Percentiles rank a stretch among this genome's conserved stretches.
phyloP scores from a whole-genome alignment of 2,797 vertebrate species.

The Pantherophis vulpinus region DNA sequence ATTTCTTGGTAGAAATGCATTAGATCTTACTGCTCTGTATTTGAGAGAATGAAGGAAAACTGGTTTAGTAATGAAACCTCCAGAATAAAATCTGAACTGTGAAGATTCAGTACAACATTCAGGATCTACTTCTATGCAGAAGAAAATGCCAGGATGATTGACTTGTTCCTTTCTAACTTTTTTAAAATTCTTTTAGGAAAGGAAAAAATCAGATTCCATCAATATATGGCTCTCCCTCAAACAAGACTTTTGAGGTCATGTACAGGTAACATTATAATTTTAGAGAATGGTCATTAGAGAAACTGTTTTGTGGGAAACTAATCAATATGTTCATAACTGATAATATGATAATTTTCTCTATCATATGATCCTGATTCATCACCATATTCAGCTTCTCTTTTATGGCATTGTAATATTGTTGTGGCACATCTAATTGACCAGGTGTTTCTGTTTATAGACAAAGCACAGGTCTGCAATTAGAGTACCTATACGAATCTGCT shows the following conservation, averaged over 20 bases:
- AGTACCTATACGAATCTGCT: background rate
- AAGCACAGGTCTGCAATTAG: background rate
- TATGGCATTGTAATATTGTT: background rate
- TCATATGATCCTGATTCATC: background rate
- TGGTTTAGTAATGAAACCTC: background rate
- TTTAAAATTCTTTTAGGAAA: conserved; percentile 69
- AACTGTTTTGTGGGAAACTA: background rate
- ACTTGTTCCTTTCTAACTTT: background rate
- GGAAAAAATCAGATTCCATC: conserved; percentile 82
- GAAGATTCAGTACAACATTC: background rate
- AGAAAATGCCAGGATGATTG: background rate
- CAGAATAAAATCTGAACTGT: background rate
- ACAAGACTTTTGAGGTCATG: conserved; percentile 80
- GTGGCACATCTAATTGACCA: background rate
- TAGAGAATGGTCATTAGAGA: background rate
- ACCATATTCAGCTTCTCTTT: background rate
- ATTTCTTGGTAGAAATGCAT: background rate
- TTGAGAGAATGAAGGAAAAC: background rate
- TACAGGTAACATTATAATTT: conserved; percentile 81
- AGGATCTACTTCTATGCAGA: background rate
- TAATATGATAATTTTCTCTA: background rate
- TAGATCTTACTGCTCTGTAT: background rate
- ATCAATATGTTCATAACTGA: background rate
- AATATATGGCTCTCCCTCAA: conserved; percentile 75
- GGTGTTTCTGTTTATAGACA: background rate